These are phyloP conservation scores for Vireo altiloquus DNA, from an alignment of 2,113 vertebrate genomes.

Conservation along the genomic window DNA sequence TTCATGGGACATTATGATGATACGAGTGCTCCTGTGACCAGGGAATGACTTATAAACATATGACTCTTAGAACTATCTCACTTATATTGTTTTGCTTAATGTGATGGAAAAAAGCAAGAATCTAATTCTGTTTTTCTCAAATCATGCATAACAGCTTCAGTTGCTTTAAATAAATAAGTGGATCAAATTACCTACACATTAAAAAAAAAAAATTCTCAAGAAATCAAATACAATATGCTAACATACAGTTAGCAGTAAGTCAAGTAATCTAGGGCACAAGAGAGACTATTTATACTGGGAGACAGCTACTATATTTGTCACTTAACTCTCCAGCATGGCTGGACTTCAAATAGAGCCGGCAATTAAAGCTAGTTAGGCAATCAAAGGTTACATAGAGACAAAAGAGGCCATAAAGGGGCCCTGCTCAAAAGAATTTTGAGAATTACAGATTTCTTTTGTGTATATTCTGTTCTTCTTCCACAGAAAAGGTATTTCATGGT, in stretches of 20 bases:
- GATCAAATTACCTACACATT: neutral
- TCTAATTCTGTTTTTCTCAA: neutral
- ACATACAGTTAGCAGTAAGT: neutral
- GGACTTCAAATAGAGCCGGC: neutral
- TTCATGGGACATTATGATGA: neutral
- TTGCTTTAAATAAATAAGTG: neutral
- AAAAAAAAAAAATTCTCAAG: neutral
- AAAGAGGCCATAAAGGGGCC: neutral
- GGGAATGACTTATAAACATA: neutral
- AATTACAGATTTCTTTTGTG: neutral
- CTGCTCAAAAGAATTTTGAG: neutral
- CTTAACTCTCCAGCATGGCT: neutral
- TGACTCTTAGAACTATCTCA: neutral
- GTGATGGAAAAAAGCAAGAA: neutral
- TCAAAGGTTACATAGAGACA: neutral
- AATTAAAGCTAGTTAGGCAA: conserved; percentile 5
- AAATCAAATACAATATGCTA: neutral
- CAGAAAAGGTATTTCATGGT: neutral
- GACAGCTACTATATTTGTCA: neutral
- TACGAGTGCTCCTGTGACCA: neutral
- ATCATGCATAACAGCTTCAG: neutral
- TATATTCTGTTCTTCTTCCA: neutral
- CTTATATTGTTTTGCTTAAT: neutral
- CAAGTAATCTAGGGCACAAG: neutral
- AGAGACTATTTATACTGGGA: neutral